Evolutionary conservation across 2,888 invertebrate genomes (phyloP).

Genomic region (Temnothorax rugatulus): DNA sequence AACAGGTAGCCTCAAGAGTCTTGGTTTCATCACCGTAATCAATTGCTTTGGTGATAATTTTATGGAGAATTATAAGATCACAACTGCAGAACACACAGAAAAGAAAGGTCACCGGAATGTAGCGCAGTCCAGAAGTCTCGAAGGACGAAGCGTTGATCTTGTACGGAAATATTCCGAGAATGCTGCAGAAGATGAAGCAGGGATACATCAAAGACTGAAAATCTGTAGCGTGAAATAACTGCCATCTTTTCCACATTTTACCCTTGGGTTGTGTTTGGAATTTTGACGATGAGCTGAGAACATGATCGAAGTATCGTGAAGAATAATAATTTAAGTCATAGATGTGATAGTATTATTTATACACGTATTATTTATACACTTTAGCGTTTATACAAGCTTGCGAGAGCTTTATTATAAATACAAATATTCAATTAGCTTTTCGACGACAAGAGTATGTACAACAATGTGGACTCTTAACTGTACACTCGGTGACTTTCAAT

Average conservation of each 20-base stretch:
- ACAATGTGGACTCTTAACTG: neutral
- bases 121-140: neutral
- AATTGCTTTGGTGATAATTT: neutral
- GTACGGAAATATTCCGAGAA: constrained; percentile 5
- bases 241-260: constrained; percentile 1
- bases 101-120: neutral
- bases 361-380: neutral
- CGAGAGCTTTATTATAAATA: neutral
- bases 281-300: neutral
- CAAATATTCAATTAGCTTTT: neutral
- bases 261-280: neutral
- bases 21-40: neutral
- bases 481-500: neutral
- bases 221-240: neutral
- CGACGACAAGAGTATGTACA: neutral
- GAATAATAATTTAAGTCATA: neutral
- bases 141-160: neutral
- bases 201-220: constrained; percentile 15
- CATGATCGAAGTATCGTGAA: neutral
- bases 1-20: neutral
- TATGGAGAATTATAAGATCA: neutral
- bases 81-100: neutral
- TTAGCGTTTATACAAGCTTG: neutral
- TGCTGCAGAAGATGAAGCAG: neutral
- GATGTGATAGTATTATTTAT: neutral